These are phyloP conservation scores for Napeogenes inachia DNA, from an alignment of 2,888 invertebrate species.

Conservation along the genomic window DNA sequence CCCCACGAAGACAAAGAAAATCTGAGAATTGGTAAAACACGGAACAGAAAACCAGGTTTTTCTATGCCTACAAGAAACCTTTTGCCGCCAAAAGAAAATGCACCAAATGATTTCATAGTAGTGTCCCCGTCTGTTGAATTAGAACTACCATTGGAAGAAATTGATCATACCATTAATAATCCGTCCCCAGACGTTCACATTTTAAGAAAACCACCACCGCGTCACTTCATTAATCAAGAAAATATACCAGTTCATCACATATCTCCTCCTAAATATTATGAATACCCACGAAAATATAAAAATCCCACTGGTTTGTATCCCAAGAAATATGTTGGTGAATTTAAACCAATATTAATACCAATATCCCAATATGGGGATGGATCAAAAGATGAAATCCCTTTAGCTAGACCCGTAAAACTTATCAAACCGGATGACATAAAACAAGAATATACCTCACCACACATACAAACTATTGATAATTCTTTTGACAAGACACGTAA, in stretches of 20 bases:
- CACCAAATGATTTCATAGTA: conserved; percentile 52
- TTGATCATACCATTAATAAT: conserved; percentile 19
- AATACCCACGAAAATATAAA: conserved; percentile 42
- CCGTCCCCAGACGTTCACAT: conserved; percentile 3
- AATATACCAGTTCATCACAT: conserved; percentile 51
- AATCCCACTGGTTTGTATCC: conserved; percentile 76
- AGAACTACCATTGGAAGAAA: conserved; percentile 49
- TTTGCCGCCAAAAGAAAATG: conserved; percentile 56
- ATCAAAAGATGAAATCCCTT: conserved; percentile 53
- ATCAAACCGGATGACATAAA: conserved; percentile 53
- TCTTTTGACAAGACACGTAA: conserved; percentile 72
- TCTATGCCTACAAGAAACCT: conserved; percentile 53
- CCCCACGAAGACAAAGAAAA: conserved; percentile 9
- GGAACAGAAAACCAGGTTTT: conserved; percentile 33
- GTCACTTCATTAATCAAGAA: conserved; percentile 51
- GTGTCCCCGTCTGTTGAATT: conserved; percentile 64
- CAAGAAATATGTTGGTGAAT: conserved; percentile 75
- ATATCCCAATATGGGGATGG: conserved; percentile 53
- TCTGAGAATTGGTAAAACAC: conserved; percentile 39
- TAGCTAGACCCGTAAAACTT: conserved; percentile 62
- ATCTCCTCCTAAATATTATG: conserved; percentile 45
- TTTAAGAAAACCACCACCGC: conserved; percentile 12
- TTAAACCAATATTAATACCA: conserved; percentile 68
- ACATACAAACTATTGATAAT: conserved; percentile 54
- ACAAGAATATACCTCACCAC: conserved; percentile 43